Evolutionary conservation across 1,140 invertebrate genomes (phyloP).

Genomic region (Melitaea cinxia): DNA sequence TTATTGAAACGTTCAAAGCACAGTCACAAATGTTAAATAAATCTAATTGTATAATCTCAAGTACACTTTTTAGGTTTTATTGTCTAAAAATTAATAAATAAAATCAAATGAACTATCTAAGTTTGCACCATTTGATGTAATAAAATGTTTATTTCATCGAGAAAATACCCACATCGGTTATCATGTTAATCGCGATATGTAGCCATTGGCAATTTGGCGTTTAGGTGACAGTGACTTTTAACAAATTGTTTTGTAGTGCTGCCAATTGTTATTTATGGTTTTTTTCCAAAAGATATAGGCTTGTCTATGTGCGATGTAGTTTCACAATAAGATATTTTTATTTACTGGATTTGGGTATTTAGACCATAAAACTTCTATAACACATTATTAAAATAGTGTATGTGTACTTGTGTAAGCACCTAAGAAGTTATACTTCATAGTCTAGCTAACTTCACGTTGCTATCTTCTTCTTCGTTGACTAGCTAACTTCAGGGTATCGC

Average conservation of each 20-base stretch:
- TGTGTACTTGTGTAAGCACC: too few relatives aligned
- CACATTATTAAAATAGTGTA: too few relatives aligned
- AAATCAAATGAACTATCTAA: background rate
- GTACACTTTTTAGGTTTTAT: background rate
- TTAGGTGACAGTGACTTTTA: background rate
- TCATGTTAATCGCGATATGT: too few relatives aligned
- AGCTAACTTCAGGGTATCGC: too few relatives aligned
- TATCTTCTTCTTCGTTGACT: too few relatives aligned
- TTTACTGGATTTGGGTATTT: too few relatives aligned
- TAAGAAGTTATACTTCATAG: too few relatives aligned
- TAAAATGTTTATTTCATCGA: background rate
- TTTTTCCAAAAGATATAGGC: too few relatives aligned
- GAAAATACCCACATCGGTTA: background rate
- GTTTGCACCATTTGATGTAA: background rate
- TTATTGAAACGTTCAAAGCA: slow-evolving; percentile 16
- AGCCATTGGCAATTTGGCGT: slow-evolving; percentile 6
- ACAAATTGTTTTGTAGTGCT: background rate
- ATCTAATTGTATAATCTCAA: background rate
- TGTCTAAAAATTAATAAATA: background rate
- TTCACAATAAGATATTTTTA: too few relatives aligned
- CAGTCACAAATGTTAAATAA: background rate
- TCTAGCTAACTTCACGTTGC: too few relatives aligned
- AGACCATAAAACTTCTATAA: too few relatives aligned
- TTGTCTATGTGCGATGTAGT: too few relatives aligned
- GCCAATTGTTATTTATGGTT: background rate